phyloP scores from a whole-genome alignment of 2,113 vertebrate species.

The Xiphophorus hellerii region DNA sequence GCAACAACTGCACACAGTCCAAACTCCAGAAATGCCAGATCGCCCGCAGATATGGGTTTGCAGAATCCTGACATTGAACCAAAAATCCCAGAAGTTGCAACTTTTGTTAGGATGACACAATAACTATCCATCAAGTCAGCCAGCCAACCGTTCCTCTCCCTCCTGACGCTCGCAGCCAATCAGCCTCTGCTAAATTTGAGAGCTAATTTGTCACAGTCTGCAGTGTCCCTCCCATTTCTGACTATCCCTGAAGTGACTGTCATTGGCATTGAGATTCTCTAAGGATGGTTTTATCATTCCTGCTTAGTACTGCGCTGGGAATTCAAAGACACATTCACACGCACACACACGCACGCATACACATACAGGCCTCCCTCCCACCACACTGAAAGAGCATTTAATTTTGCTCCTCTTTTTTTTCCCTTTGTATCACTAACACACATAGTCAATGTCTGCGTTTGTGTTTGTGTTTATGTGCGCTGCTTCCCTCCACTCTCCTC shows the following conservation, averaged over 20 bases:
- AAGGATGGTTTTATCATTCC: slow-evolving; percentile 73
- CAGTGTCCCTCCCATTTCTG: slow-evolving; percentile 60
- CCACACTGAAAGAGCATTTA: slow-evolving; percentile 41
- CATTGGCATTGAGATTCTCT: slow-evolving; percentile 65
- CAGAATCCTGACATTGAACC: slow-evolving; percentile 15
- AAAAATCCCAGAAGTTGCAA: slow-evolving; percentile 64
- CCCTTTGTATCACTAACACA: slow-evolving; percentile 39
- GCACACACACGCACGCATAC: not conserved
- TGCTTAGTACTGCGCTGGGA: slow-evolving; percentile 65
- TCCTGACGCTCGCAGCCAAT: slow-evolving; percentile 62
- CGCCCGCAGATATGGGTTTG: too few species aligned
- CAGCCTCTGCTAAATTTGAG: slow-evolving; percentile 39
- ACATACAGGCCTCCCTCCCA: slow-evolving; percentile 30
- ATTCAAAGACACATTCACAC: not conserved
- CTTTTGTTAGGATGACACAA: slow-evolving; percentile 71
- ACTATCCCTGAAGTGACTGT: slow-evolving; percentile 62
- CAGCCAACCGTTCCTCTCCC: slow-evolving; percentile 61
- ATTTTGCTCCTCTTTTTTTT: slow-evolving; percentile 46
- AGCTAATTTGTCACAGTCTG: slow-evolving; percentile 76
- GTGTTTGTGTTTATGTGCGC: slow-evolving; percentile 27
- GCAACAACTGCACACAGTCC: not conserved
- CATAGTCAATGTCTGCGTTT: slow-evolving; percentile 33
- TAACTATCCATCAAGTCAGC: slow-evolving; percentile 70
- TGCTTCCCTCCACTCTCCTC: slow-evolving; percentile 55
- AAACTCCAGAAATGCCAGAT: not conserved